phyloP scores from a whole-genome alignment of 92 coral and sea anemone genomes.

The Parazoanthus atlanticus region DNA sequence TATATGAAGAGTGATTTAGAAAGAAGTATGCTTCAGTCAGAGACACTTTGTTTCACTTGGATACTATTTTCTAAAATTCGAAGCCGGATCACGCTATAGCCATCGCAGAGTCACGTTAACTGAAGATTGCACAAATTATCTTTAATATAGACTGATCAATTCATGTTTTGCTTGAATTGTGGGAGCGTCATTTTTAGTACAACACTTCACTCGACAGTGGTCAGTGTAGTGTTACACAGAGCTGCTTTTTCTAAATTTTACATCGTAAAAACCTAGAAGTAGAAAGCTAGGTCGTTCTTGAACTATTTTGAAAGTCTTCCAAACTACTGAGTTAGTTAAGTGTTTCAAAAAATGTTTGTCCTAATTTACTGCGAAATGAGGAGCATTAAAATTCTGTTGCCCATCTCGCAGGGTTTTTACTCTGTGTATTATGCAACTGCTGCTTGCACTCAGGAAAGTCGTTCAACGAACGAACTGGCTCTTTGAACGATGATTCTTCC shows the following conservation, averaged over 20 bases:
- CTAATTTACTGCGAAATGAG: neutral
- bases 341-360: neutral
- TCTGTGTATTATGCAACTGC: neutral
- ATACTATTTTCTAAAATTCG: too few relatives aligned
- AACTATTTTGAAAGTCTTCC: neutral
- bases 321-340: neutral
- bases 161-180: neutral
- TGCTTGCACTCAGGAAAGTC: neutral
- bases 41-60: neutral
- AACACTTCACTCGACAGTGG: neutral
- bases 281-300: too few relatives aligned
- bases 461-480: neutral
- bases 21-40: neutral
- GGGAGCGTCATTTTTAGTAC: neutral
- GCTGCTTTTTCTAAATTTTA: too few relatives aligned
- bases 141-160: neutral
- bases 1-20: too few relatives aligned
- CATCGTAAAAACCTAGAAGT: too few relatives aligned
- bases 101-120: neutral
- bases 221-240: neutral
- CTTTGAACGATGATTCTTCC: neutral
- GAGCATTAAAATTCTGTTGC: neutral
- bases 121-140: neutral
- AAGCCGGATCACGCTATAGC: neutral
- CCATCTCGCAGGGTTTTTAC: neutral